Evolutionary conservation across 2,888 invertebrate genomes (phyloP).

Genomic region (Dynastes tityus): DNA sequence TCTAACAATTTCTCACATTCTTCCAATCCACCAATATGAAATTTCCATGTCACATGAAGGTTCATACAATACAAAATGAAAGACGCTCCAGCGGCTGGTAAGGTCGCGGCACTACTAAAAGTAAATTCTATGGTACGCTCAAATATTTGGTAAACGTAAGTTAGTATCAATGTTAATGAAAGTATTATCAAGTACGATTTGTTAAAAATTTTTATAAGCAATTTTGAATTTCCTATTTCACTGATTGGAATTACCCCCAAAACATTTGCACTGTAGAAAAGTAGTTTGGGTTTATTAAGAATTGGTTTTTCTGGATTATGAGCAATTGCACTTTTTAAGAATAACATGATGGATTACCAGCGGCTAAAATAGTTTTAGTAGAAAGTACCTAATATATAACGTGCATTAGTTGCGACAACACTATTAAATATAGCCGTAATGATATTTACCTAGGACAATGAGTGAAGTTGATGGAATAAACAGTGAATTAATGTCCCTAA

Average conservation of each 20-base stretch:
- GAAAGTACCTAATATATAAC: not conserved
- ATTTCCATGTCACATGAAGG: not conserved
- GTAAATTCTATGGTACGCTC: not conserved
- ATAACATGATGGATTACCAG: no score
- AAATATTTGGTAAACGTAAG: not conserved
- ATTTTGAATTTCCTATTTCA: not conserved
- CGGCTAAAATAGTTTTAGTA: not conserved
- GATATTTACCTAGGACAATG: no score
- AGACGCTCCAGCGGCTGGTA: conserved; percentile 7
- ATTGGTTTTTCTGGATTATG: not conserved
- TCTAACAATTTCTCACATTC: not conserved
- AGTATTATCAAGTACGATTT: conserved; percentile 1
- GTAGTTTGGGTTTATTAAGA: not conserved
- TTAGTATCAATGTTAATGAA: not conserved
- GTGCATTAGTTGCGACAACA: no score
- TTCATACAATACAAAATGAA: conserved; percentile 6
- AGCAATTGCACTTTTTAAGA: no score
- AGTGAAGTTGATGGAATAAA: no score
- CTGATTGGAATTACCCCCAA: not conserved
- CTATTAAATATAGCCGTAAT: not conserved
- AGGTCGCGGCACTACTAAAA: not conserved
- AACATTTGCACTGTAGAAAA: not conserved
- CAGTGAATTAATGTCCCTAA: not conserved
- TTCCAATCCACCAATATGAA: not conserved
- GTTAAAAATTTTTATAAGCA: not conserved